Base-by-base conservation (phyloP, 2,113 vertebrate genomes). In the Ceyx melanurus region DNA sequence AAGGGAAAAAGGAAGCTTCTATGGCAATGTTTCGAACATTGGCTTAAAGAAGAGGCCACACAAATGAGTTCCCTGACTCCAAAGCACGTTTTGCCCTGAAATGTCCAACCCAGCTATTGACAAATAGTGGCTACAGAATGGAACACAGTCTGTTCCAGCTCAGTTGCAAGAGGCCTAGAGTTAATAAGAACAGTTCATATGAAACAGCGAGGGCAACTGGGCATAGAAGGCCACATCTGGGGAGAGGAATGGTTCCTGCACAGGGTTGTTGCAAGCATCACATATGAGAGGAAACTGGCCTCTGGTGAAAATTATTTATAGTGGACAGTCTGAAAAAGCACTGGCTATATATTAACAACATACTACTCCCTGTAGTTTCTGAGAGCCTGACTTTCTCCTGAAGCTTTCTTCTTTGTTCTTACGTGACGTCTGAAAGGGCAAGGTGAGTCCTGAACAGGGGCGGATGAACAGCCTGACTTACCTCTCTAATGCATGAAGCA, bases 381-480 rank as follows among this genome's bases (percentile, higher is more conserved):
- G 22, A 89, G 31, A 17, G 51, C 37, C 54, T n/a, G 50, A 28
- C 14, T 92, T 92, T 71, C 46, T 93, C 72, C 67, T 50, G 31
- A 45, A 90, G 46, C 53, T 54, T 68, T 80, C 68, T 33, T 58
- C 70, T 81, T 77, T 81, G 67, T 82, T 96, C 84, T 92, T 68
- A 60, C 56, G 58, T 80, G 73, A 72, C 75, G 91, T 74, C 64
- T 75, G 33, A 91, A 93, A 94, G 80, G 73, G 78, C 89, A 90
- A 90, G 64, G 74, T 77, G 60, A 95, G 56, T 77, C 28, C 66
- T 35, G 1, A 70, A 72, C 21, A 78, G 45, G 67, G 33, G 23
- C 4, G 0, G 54, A 68, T 13, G 12, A 72, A 16, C 6, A 87
- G 67, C 42, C 12, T 81, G 43, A 18, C 71, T 87, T 82, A 37